Percentiles rank a stretch among this genome's conserved stretches.
phyloP scores from a whole-genome alignment of 2,113 vertebrate species.

The Lepisosteus oculatus region DNA sequence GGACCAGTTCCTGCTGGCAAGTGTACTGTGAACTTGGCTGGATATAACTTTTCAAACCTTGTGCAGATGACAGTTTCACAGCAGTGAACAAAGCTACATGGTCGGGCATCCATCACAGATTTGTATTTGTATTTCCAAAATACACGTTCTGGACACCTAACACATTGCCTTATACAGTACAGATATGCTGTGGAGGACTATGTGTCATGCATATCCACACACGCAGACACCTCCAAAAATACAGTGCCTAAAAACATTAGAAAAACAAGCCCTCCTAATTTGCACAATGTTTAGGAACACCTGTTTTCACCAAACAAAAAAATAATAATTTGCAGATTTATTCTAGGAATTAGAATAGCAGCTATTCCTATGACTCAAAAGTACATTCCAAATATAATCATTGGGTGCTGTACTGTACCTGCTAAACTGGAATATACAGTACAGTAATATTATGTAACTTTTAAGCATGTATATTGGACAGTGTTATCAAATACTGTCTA shows the following conservation, averaged over 20 bases:
- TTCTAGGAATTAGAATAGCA: not conserved
- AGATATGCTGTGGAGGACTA: too few relatives aligned
- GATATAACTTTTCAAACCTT: conserved; percentile 57
- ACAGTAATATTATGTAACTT: conserved; percentile 28
- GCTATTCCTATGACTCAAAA: conserved; percentile 11
- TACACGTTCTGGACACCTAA: too few relatives aligned
- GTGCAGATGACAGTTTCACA: conserved; percentile 61
- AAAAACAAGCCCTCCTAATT: not conserved
- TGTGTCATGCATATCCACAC: not conserved
- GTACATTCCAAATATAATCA: conserved; percentile 30
- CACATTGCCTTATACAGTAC: not conserved
- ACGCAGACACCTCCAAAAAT: not conserved
- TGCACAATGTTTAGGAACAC: not conserved
- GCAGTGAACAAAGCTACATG: conserved; percentile 49
- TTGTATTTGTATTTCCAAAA: too few relatives aligned
- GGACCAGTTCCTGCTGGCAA: conserved; percentile 77
- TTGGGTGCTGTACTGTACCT: conserved; percentile 26
- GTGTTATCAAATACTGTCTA: conserved; percentile 20
- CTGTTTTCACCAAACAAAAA: conserved; percentile 3
- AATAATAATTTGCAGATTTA: not conserved
- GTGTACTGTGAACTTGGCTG: conserved; percentile 58
- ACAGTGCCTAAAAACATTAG: not conserved
- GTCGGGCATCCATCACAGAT: not conserved
- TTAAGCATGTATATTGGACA: conserved; percentile 32
- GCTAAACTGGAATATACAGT: conserved; percentile 18